Evolutionary conservation across 2,888 invertebrate genomes (phyloP).

Genomic region (Crocallis elinguaria): DNA sequence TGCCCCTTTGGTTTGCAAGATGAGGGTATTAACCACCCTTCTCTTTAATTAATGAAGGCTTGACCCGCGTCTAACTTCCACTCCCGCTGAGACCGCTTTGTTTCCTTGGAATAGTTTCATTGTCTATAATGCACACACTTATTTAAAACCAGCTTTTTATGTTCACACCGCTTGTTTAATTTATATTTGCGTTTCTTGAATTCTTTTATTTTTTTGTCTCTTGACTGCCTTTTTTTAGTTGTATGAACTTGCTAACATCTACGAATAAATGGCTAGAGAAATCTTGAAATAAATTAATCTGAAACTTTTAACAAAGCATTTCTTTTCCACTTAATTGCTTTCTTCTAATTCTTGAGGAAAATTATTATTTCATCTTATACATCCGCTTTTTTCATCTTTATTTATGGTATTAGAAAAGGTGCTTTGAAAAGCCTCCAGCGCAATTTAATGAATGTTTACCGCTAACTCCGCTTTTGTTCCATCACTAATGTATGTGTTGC

Average conservation of each 20-base stretch:
- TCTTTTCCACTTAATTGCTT: too few species aligned
- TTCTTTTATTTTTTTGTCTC: neutral
- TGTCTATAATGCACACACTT: conserved; percentile 1
- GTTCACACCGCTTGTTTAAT: neutral
- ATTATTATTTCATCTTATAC: neutral
- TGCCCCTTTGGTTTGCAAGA: conserved; percentile 34
- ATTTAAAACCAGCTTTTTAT: conserved; percentile 1
- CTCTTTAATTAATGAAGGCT: conserved; percentile 69
- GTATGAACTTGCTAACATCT: too few species aligned
- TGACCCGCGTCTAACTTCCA: conserved; percentile 64
- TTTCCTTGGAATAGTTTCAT: conserved; percentile 18
- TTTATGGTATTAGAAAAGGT: neutral
- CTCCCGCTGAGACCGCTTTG: conserved; percentile 25
- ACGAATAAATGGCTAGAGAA: too few species aligned
- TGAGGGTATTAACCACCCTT: conserved; percentile 45
- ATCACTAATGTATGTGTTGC: conserved; percentile 8
- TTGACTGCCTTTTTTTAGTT: neutral
- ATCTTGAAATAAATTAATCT: too few species aligned
- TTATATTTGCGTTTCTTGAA: neutral
- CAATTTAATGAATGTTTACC: conserved; percentile 11
- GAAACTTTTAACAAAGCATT: too few species aligned
- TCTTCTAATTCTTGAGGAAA: too few species aligned
- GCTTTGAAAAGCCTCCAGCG: neutral
- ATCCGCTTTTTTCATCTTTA: conserved; percentile 1
- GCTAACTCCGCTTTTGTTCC: conserved; percentile 1